Percentiles rank a stretch among this genome's conserved stretches.
phyloP scores from a whole-genome alignment of 2,113 vertebrate species.

The Martes martes region DNA sequence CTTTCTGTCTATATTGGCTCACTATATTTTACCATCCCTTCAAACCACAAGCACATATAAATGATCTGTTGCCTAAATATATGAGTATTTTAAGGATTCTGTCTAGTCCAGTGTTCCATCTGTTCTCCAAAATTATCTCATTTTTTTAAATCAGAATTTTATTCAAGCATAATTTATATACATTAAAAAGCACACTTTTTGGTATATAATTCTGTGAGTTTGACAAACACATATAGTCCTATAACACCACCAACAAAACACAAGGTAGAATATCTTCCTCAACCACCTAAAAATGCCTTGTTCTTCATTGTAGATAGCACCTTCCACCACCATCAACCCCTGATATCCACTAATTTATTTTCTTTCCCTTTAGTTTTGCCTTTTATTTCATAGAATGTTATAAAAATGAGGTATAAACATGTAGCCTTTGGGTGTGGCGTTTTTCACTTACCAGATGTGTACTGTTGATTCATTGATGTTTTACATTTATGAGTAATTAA shows the following conservation, averaged over 20 bases:
- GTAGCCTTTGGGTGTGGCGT: neutral
- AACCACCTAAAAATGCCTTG: no score
- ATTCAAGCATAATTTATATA: neutral
- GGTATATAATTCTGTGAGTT: neutral
- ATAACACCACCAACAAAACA: neutral
- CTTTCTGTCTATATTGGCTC: neutral
- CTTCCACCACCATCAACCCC: neutral
- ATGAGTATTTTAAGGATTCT: neutral
- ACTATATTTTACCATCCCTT: neutral
- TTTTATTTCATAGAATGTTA: neutral
- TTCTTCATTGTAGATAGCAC: neutral
- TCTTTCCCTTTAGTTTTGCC: neutral
- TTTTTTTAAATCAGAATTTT: neutral
- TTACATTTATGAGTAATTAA: neutral
- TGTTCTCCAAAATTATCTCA: neutral
- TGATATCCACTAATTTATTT: neutral
- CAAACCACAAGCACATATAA: neutral
- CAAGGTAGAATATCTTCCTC: neutral
- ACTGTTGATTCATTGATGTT: neutral
- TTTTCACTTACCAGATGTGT: neutral
- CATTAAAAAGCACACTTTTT: neutral
- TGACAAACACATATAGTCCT: neutral
- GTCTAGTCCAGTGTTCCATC: neutral
- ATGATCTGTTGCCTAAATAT: neutral
- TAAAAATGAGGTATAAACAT: neutral